phyloP scores from a whole-genome alignment of 2,113 vertebrate genomes.

The Pitta sordida region DNA sequence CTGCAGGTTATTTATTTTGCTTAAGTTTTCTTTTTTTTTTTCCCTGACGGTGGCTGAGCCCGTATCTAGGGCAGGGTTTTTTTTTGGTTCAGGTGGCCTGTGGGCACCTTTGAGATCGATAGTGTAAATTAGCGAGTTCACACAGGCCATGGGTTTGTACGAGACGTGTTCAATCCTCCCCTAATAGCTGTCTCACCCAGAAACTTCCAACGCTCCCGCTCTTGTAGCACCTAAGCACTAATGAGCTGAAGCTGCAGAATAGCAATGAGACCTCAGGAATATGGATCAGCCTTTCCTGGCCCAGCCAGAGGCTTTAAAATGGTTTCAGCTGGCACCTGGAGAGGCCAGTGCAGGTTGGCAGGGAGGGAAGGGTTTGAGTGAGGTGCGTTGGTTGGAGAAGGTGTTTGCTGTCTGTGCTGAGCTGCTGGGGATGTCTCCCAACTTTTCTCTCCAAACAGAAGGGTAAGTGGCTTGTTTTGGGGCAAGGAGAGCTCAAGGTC shows the following conservation, averaged over 20 bases:
- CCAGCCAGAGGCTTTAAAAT: background rate
- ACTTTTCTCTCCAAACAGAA: background rate
- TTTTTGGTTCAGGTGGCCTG: background rate
- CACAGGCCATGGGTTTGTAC: background rate
- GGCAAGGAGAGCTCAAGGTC: background rate
- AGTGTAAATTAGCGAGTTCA: background rate
- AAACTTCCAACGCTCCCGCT: background rate
- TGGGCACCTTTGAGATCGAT: background rate
- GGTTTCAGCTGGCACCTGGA: background rate
- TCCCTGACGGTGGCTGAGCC: background rate
- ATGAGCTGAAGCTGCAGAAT: slow-evolving; percentile 47
- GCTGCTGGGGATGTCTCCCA: background rate
- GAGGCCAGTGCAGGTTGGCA: background rate
- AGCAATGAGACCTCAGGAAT: background rate
- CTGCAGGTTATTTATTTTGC: slow-evolving; percentile 23
- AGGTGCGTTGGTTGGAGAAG: background rate
- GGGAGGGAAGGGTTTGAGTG: background rate
- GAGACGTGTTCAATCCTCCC: background rate
- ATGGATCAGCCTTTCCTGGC: background rate
- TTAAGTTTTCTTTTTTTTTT: background rate
- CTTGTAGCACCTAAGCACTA: slow-evolving; percentile 21
- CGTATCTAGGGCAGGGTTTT: background rate
- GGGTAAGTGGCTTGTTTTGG: background rate
- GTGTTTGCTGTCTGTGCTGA: background rate
- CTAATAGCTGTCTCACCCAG: slow-evolving; percentile 11